Evolutionary conservation across 1,140 invertebrate genomes (phyloP), one percentile per base, ranked within the genome.

Genomic region (Calliphora vicina): DNA sequence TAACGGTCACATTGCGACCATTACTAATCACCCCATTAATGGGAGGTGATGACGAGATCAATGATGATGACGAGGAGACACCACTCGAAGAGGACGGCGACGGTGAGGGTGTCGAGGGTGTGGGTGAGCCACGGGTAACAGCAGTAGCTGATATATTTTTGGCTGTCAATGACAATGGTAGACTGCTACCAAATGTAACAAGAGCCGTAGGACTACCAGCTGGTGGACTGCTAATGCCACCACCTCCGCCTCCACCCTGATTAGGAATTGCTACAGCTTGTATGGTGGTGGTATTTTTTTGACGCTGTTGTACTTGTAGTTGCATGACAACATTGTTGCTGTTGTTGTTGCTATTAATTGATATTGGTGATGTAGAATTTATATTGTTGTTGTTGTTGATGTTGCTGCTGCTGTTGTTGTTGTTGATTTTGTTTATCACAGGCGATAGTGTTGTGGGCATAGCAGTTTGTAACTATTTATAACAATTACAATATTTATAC

Each of bases 11-110:
- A 73, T 76, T 85, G 13, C 88, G 88, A 25, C 85, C 73, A 78
- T 78, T 78, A 87, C 29, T 83, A 85, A 88, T 82, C 35, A 83
- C 82, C 45, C 82, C 84, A 74, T 80, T 83, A 20, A 84, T 23
- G 42, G 84, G 84, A n/a, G 84, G 82, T 50, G 84, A 83, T 81
- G 84, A 87, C 84, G 86, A 86, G 81, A 88, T 88, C 20, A 88
- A 87, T 6, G 87, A 88, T 61, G 88, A 90, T 61, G 88, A 90
- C 1, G 88, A 90, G 45, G 87, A 87, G 23, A 88, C 86, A 81
- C 88, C 87, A 82, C 87, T 88, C 45, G 88, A 87, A 29, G 87
- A 88, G 85, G 87, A 88, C 17, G 88, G 88, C 80, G 84, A 85
- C 26, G 84, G 84, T 17, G 88, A 90, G 29, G 88, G 88, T 8